These are phyloP conservation scores for Chloroclysta siterata DNA, from an alignment of 2,888 invertebrate species.

Conservation along the genomic window DNA sequence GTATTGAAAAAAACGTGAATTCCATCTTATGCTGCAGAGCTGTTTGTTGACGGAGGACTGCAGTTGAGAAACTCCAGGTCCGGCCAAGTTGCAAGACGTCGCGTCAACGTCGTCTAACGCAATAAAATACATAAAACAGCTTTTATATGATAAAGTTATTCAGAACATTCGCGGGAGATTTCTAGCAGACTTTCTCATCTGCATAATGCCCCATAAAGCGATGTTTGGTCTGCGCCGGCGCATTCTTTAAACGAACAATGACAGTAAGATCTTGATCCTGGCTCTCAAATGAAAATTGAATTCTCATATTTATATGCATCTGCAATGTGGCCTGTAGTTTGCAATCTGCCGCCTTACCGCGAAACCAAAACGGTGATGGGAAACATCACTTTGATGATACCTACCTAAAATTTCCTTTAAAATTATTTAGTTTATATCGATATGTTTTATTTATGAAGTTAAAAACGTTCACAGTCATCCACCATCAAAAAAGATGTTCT, in stretches of 20 bases:
- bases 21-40: too few relatives aligned
- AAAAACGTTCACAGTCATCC: too few relatives aligned
- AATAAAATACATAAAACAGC: conserved; percentile 9
- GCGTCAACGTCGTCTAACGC: neutral
- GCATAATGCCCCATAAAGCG: conserved; percentile 34
- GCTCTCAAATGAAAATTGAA: conserved; percentile 23
- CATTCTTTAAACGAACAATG: conserved; percentile 42
- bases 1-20: too few relatives aligned
- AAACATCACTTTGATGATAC: too few relatives aligned
- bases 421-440: too few relatives aligned
- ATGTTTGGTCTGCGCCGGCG: conserved; percentile 20
- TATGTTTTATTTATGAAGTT: too few relatives aligned
- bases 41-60: too few relatives aligned
- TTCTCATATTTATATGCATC: neutral
- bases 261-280: conserved; percentile 43
- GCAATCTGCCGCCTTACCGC: neutral
- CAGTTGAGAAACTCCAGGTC: too few relatives aligned
- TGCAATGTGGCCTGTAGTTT: neutral
- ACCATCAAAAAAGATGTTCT: too few relatives aligned
- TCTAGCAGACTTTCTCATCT: conserved; percentile 33
- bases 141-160: conserved; percentile 9
- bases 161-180: conserved; percentile 13
- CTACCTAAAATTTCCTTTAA: too few relatives aligned
- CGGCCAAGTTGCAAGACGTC: too few relatives aligned
- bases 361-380: too few relatives aligned